Conservation (phyloP, 2,888 invertebrate species). For the Epiblema foenella region DNA sequence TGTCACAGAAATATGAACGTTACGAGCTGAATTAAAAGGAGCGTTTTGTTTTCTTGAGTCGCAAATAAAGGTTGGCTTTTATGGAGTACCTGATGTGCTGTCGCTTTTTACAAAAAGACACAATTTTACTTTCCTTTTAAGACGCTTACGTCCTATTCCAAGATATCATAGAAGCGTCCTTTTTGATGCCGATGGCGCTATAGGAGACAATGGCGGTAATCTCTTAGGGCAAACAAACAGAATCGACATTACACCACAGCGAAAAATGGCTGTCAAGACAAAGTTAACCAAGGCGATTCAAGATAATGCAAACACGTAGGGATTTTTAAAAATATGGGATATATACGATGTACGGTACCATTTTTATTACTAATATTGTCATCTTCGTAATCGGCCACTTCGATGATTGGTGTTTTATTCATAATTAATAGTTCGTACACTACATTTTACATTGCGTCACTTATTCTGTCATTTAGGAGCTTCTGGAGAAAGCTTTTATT, state of each 20-base stretch:
- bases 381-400: conserved; percentile 44
- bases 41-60: conserved; percentile 8
- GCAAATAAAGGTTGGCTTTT: conserved; percentile 23
- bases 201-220: conserved; percentile 70
- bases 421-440: no score
- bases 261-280: conserved; percentile 67
- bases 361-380: conserved; percentile 61
- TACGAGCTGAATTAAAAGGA: conserved; percentile 4
- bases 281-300: conserved; percentile 70
- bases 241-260: conserved; percentile 63
- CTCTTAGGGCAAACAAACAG: conserved; percentile 72
- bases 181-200: conserved; percentile 70
- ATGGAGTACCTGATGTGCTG: conserved; percentile 37
- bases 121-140: background rate
- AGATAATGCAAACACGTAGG: conserved; percentile 69
- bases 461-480: background rate
- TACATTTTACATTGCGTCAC: background rate
- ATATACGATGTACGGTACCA: conserved; percentile 66
- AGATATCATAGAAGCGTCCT: conserved; percentile 63
- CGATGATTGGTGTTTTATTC: conserved; percentile 33
- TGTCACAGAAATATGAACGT: conserved; percentile 9
- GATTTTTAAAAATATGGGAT: conserved; percentile 65
- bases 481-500: background rate
- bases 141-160: background rate
- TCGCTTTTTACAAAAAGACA: conserved; percentile 8